Percentiles rank a stretch among this genome's conserved stretches.
phyloP scores from a whole-genome alignment of 2,888 invertebrate genomes.

The Coelinius sp. region DNA sequence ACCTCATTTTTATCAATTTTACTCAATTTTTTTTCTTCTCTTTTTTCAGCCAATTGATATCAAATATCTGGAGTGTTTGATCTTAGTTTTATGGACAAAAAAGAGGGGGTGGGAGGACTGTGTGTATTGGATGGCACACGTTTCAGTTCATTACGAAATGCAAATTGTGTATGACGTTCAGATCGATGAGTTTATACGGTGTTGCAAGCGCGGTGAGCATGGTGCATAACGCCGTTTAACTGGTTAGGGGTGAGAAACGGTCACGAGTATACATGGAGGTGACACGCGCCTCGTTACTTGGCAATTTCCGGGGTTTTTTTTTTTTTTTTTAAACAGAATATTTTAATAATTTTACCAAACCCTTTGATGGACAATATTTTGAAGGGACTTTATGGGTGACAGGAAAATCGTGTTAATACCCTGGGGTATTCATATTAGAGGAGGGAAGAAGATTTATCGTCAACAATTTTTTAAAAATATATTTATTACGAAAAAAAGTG shows the following conservation, averaged over 20 bases:
- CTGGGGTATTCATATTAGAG: not conserved
- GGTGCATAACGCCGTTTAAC: constrained; percentile 64
- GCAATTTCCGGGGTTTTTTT: constrained; percentile 54
- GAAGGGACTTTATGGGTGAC: not conserved
- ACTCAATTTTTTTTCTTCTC: too few species aligned
- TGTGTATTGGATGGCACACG: constrained; percentile 29
- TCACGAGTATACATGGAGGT: constrained; percentile 48
- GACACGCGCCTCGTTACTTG: constrained; percentile 68
- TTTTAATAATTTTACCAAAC: constrained; percentile 38
- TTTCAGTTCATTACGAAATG: constrained; percentile 66
- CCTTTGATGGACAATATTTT: constrained; percentile 3
- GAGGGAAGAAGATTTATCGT: not conserved
- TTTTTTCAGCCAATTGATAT: too few species aligned
- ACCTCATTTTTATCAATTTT: too few species aligned
- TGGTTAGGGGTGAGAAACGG: constrained; percentile 65
- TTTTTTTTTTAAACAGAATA: constrained; percentile 8
- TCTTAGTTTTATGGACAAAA: constrained; percentile 29
- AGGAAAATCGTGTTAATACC: not conserved
- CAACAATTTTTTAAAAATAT: too few species aligned
- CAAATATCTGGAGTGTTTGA: not conserved
- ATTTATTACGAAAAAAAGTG: too few species aligned
- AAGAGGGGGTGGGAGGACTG: not conserved
- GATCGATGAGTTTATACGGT: constrained; percentile 64
- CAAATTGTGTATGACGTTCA: constrained; percentile 62
- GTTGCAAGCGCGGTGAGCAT: constrained; percentile 52